Percentiles rank a stretch among this genome's conserved stretches.
phyloP scores from a whole-genome alignment of 2,888 invertebrate genomes.

The Ariolimax columbianus region DNA sequence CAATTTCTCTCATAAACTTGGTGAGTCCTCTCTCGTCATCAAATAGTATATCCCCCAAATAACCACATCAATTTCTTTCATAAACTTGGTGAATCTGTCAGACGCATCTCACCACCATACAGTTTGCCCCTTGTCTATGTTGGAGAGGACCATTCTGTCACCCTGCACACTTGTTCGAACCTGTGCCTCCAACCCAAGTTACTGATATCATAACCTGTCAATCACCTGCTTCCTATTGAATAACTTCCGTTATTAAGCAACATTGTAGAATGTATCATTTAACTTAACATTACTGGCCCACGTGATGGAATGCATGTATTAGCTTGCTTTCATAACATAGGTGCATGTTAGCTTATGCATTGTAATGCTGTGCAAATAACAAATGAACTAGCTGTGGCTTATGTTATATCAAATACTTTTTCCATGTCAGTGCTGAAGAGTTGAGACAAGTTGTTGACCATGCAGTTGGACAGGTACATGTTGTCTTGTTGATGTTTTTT shows the following conservation, averaged over 20 bases:
- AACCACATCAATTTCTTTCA: too few relatives aligned
- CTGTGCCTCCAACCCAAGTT: too few relatives aligned
- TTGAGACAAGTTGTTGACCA: constrained; percentile 76
- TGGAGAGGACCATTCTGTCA: too few relatives aligned
- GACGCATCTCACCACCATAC: too few relatives aligned
- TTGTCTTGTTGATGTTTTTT: background rate
- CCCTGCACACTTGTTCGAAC: too few relatives aligned
- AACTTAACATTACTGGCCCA: background rate
- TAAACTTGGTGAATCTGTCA: too few relatives aligned
- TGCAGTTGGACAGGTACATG: constrained; percentile 76
- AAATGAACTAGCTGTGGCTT: background rate
- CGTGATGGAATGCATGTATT: background rate
- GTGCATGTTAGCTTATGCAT: background rate
- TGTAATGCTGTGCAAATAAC: background rate
- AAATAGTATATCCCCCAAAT: too few relatives aligned
- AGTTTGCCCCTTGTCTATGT: too few relatives aligned
- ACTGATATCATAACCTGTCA: too few relatives aligned
- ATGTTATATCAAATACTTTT: background rate
- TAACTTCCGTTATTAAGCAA: background rate
- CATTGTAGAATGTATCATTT: background rate
- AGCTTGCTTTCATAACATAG: background rate
- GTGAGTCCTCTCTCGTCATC: too few relatives aligned
- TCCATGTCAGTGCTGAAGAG: constrained; percentile 75
- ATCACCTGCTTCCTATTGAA: background rate
- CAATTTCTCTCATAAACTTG: too few relatives aligned